phyloP scores from a whole-genome alignment of 2,113 vertebrate species.

The Collichthys lucidus region DNA sequence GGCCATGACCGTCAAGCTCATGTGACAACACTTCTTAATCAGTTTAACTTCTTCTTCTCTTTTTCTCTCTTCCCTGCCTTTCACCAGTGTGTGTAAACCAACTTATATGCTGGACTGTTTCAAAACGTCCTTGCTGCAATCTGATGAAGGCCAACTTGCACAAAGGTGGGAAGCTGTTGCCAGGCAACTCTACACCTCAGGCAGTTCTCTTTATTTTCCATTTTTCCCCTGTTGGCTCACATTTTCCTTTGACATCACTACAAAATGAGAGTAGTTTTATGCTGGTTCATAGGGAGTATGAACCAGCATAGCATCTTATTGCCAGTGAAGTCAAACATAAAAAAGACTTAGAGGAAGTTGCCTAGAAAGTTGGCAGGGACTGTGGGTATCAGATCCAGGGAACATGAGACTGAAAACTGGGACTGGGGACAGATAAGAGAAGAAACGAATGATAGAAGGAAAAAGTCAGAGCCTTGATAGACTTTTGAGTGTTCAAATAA shows the following conservation, averaged over 20 bases:
- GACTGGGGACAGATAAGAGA: constrained; percentile 3
- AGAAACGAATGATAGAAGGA: background rate
- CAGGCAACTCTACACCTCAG: constrained; percentile 73
- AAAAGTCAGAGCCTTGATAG: constrained; percentile 15
- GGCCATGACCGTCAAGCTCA: background rate
- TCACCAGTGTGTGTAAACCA: constrained; percentile 16
- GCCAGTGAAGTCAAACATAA: constrained; percentile 33
- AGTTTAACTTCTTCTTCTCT: background rate
- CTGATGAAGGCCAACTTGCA: constrained; percentile 63
- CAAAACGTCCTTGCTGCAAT: constrained; percentile 42
- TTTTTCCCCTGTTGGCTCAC: constrained; percentile 36
- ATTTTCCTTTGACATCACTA: constrained; percentile 47
- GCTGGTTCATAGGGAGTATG: background rate
- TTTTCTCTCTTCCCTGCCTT: background rate
- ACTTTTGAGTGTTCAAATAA: background rate
- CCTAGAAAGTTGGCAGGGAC: background rate
- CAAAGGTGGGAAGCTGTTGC: constrained; percentile 71
- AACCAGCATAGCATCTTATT: constrained; percentile 10
- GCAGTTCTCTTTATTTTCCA: constrained; percentile 55
- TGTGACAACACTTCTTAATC: background rate
- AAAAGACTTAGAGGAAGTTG: constrained; percentile 19
- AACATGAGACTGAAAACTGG: constrained; percentile 9
- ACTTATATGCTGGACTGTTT: constrained; percentile 51
- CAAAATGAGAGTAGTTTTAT: constrained; percentile 46
- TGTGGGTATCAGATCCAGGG: constrained; percentile 9